A percentile compares a stretch with the other conserved stretches of the same genome.
Evolutionary conservation across 2,113 vertebrate species (phyloP).

Genomic region (Scopus umbretta): DNA sequence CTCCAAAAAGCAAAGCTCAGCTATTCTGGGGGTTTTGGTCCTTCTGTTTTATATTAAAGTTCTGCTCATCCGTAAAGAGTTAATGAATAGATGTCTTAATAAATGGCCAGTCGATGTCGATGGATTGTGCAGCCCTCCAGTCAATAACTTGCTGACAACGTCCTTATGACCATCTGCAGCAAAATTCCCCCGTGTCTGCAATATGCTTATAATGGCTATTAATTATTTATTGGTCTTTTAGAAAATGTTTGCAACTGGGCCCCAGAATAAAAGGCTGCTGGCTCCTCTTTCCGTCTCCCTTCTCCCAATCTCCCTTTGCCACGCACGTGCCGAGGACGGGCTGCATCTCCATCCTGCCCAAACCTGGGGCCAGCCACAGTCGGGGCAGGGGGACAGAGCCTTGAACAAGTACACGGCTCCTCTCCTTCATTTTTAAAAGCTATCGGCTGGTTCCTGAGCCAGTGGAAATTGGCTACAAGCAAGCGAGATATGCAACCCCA

Average conservation of each 20-base stretch:
- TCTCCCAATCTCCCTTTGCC: neutral
- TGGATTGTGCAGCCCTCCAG: neutral
- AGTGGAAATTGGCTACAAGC: neutral
- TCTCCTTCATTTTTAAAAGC: neutral
- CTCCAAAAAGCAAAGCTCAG: neutral
- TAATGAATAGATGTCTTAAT: neutral
- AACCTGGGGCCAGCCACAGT: rapidly evolving
- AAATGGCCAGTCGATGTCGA: neutral
- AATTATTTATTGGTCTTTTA: conserved; percentile 8
- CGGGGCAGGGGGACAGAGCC: neutral
- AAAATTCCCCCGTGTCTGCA: neutral
- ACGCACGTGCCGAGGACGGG: rapidly evolving
- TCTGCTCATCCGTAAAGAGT: neutral
- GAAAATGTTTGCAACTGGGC: neutral
- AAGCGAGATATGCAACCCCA: neutral
- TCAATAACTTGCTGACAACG: neutral
- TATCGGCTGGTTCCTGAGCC: neutral
- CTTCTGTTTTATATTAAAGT: rapidly evolving
- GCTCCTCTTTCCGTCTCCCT: neutral
- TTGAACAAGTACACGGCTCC: rapidly evolving
- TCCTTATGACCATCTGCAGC: neutral
- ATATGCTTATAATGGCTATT: neutral
- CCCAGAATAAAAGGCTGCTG: neutral
- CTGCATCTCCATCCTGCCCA: neutral
- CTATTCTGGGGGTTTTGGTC: rapidly evolving